These are phyloP conservation scores for Drosophila engyochracea DNA, from an alignment of 2,888 invertebrate genomes.

Conservation along the genomic window DNA sequence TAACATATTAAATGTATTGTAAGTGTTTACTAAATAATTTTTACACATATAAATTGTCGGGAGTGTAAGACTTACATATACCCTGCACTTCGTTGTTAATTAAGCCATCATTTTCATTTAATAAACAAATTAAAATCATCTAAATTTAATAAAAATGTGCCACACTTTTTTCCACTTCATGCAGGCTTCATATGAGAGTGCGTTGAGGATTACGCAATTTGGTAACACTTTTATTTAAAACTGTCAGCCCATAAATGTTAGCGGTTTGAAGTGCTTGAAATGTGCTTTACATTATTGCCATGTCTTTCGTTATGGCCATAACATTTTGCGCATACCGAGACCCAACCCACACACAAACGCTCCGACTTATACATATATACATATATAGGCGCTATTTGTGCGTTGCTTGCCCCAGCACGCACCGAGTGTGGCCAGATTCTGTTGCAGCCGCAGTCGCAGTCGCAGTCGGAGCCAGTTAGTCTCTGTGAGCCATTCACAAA, in stretches of 20 bases:
- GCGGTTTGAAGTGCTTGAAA: slow-evolving; percentile 44
- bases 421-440: slow-evolving; percentile 57
- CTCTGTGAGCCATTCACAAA: slow-evolving; percentile 63
- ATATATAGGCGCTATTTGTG: slow-evolving; percentile 11
- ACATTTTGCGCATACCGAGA: slow-evolving; percentile 77
- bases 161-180: slow-evolving; percentile 12
- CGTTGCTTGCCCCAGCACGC: slow-evolving; percentile 36
- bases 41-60: background rate
- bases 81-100: background rate
- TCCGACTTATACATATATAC: background rate
- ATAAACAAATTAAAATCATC: background rate
- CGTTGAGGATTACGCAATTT: slow-evolving; percentile 38
- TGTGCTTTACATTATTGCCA: slow-evolving; percentile 65
- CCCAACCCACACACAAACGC: slow-evolving; percentile 73
- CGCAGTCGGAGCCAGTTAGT: slow-evolving; percentile 40
- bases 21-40: too few species aligned
- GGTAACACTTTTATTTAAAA: slow-evolving; percentile 52
- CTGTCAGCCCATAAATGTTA: slow-evolving; percentile 61
- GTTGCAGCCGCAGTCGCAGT: slow-evolving; percentile 31
- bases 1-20: background rate
- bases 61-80: background rate
- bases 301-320: slow-evolving; percentile 76
- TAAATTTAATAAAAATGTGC: slow-evolving; percentile 9
- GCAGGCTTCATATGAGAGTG: slow-evolving; percentile 5
- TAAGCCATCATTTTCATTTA: background rate